phyloP scores from a whole-genome alignment of 2,797 vertebrate genomes.

The Amphiprion clarkii region DNA sequence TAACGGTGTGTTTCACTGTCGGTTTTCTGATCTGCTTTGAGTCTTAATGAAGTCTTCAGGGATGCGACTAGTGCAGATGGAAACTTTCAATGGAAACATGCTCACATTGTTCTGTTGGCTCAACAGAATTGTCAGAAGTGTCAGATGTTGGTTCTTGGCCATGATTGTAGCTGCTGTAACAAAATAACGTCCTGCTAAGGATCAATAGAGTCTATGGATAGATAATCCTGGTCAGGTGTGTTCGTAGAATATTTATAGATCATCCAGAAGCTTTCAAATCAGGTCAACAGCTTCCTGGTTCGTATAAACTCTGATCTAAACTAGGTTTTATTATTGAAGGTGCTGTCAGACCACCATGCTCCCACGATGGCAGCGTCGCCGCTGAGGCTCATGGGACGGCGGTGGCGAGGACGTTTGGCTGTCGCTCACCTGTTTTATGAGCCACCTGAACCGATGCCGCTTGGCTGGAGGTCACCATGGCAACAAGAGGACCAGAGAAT shows the following conservation, averaged over 20 bases:
- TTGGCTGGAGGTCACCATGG: slow-evolving; percentile 20
- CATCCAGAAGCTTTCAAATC: slow-evolving; percentile 14
- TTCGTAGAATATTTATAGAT: background rate
- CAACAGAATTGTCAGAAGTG: too few relatives aligned
- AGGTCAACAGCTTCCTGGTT: slow-evolving; percentile 24
- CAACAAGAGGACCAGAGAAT: slow-evolving; percentile 7
- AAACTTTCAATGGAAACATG: too few relatives aligned
- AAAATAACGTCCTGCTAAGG: too few relatives aligned
- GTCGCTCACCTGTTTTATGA: background rate
- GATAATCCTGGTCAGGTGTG: too few relatives aligned
- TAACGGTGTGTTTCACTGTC: background rate
- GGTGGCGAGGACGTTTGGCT: slow-evolving; percentile 15
- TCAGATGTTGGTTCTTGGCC: too few relatives aligned
- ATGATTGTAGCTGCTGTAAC: too few relatives aligned
- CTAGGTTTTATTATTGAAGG: slow-evolving; percentile 29
- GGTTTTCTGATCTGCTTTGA: too few relatives aligned
- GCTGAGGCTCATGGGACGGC: slow-evolving; percentile 3
- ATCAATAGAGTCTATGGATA: too few relatives aligned
- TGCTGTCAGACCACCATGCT: slow-evolving; percentile 25
- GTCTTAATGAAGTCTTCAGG: too few relatives aligned
- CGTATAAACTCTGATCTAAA: slow-evolving; percentile 17
- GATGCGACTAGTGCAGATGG: too few relatives aligned
- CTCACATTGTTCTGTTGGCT: background rate
- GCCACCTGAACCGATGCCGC: background rate
- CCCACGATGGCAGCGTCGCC: background rate